These are phyloP conservation scores for Pseudotriccus pelzelni DNA, from an alignment of 2,797 vertebrate species.

Conservation along the genomic window DNA sequence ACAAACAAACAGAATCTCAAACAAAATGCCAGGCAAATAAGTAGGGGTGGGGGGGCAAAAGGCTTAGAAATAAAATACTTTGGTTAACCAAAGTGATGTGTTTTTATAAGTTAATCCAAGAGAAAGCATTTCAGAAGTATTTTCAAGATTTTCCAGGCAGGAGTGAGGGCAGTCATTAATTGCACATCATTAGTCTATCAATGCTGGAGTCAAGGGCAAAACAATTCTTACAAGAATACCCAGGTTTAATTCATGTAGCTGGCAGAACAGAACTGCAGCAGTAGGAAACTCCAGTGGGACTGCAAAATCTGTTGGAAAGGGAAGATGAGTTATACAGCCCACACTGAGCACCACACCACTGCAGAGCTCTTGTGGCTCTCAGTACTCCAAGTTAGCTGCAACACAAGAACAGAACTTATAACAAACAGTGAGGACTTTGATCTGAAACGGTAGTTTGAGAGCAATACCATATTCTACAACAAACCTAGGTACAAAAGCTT, in stretches of 20 bases:
- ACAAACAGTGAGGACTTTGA: not conserved
- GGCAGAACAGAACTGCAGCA: not conserved
- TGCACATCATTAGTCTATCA: not conserved
- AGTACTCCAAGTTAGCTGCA: not conserved
- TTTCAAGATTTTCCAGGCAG: not conserved
- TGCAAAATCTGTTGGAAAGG: not conserved
- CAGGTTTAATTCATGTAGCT: not conserved
- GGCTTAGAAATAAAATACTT: not conserved
- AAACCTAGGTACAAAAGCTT: not conserved
- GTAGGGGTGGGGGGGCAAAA: fast-evolving
- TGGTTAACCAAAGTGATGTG: not conserved
- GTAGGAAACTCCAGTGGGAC: not conserved
- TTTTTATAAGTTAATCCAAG: not conserved
- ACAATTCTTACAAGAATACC: not conserved
- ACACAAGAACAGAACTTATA: not conserved
- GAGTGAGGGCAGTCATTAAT: not conserved
- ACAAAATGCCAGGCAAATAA: not conserved
- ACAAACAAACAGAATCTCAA: not conserved
- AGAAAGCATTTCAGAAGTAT: not conserved
- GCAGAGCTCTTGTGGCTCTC: too few species aligned
- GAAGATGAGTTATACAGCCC: not conserved
- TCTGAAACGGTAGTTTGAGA: not conserved
- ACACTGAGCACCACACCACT: not conserved
- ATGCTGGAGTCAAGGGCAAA: not conserved
- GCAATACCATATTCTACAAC: not conserved